These are phyloP conservation scores for Ceratina australensis DNA, from an alignment of 1,140 invertebrate species.

Conservation along the genomic window DNA sequence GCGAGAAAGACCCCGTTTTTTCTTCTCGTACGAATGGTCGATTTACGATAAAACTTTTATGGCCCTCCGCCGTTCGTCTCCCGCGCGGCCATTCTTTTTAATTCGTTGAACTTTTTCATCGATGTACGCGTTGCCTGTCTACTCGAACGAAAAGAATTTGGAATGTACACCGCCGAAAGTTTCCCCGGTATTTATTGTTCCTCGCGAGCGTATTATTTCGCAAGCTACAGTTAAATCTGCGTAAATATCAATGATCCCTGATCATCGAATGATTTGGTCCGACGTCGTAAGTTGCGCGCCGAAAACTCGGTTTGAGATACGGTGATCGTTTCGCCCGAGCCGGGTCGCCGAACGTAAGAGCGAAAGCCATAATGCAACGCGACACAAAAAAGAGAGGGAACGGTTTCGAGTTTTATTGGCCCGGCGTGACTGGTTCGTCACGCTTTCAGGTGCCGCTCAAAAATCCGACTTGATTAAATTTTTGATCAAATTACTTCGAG, in stretches of 20 bases:
- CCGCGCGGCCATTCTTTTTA: neutral
- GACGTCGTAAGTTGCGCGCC: slow-evolving; percentile 18
- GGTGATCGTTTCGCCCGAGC: slow-evolving; percentile 30
- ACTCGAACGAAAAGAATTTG: neutral
- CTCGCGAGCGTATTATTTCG: neutral
- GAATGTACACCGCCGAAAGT: neutral
- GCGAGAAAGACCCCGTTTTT: neutral
- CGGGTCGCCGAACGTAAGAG: slow-evolving; percentile 28
- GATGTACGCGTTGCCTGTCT: neutral
- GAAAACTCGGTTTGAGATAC: slow-evolving; percentile 19
- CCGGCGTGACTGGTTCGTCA: slow-evolving; percentile 73
- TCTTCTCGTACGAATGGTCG: slow-evolving; percentile 22
- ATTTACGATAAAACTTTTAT: slow-evolving; percentile 50
- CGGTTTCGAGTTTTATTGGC: slow-evolving; percentile 75
- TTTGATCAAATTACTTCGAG: slow-evolving; percentile 80
- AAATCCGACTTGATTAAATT: slow-evolving; percentile 80
- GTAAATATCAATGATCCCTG: neutral
- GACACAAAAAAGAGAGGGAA: slow-evolving; percentile 40
- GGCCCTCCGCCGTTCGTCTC: slow-evolving; percentile 10
- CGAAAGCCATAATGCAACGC: neutral
- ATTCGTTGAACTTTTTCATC: slow-evolving; percentile 1
- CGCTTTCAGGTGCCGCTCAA: slow-evolving; percentile 72
- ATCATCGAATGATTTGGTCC: neutral
- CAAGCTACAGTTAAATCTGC: slow-evolving; percentile 30
- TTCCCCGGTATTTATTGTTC: neutral